Base-by-base conservation (phyloP, 2,888 invertebrate genomes). In the Lathronympha strigana region DNA sequence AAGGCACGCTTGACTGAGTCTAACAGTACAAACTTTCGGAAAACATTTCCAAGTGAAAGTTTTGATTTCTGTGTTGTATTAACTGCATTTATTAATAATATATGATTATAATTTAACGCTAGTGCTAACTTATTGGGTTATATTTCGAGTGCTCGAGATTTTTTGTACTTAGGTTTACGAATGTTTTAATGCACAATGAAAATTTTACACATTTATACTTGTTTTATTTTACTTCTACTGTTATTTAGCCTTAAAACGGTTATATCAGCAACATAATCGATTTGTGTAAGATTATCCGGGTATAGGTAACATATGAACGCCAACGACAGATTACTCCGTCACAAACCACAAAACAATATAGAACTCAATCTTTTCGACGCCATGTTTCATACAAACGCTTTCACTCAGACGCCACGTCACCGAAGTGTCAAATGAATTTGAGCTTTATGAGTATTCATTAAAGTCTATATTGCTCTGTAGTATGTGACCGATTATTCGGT, bases 21-120 rank as follows among this genome's bases (percentile, higher is more conserved):
- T 73, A 77, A 78, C 82, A 80, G 83, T 79, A 80, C 81, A 83
- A 84, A 86, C 81, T 81, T 81, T 83, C 76, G 72, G 75, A 71
- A 79, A 73, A 68, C 69, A 73, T 74, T 75, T 82, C 82, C 74
- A 73, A 81, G 78, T 76, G 62, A 77, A 83, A 82, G 80, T 85
- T 85, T 84, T 80, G 67, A 25, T 62, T 31, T 57, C 49, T 71
- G 68, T 73, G 66, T 71, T 68, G 54, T 13, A 51, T 62, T 68
- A 67, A 61, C 67, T 82, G 87, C 88, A 88, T 89, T 89, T 88
- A 88, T 85, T 87, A 83, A 80, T 81, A n/a, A n/a, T n/a, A n/a
- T 78, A 71, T 71, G 66, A 73, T 71, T 62, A 69, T 69, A 64
- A 45, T 58, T 66, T 63, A 75, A 75, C 53, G 70, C 73, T 71